phyloP scores from a whole-genome alignment of 2,797 vertebrate species.

The Lemur catta region DNA sequence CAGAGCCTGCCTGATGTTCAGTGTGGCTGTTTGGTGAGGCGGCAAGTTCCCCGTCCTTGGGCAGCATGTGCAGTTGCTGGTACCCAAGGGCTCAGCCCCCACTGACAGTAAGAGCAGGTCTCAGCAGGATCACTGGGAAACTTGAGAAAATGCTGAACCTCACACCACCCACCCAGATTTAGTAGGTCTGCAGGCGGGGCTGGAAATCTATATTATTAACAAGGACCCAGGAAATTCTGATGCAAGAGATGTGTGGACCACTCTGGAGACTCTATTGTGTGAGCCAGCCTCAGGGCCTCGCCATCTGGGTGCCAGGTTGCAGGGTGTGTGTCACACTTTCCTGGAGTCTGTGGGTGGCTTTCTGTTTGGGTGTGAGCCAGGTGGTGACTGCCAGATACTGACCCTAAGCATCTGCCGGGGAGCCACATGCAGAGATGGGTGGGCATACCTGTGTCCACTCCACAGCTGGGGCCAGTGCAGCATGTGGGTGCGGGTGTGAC shows the following conservation, averaged over 20 bases:
- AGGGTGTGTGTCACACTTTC: no score
- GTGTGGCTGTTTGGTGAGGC: no score
- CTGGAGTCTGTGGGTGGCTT: neutral
- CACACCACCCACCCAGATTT: accelerated
- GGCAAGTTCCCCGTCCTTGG: accelerated
- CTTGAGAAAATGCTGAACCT: neutral
- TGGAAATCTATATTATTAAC: neutral
- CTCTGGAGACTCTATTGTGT: no score
- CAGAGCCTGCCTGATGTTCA: no score
- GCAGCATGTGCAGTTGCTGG: neutral
- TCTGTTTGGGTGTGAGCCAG: neutral
- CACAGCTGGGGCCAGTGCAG: neutral
- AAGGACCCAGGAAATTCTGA: neutral
- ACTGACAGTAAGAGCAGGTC: accelerated
- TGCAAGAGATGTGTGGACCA: accelerated
- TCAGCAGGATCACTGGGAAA: neutral
- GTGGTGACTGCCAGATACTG: neutral
- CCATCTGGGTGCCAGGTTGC: no score
- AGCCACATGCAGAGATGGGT: neutral
- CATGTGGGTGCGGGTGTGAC: no score
- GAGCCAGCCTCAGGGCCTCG: neutral
- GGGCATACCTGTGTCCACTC: neutral
- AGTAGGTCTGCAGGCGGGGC: neutral
- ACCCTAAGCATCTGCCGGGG: accelerated
- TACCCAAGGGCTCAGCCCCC: neutral